phyloP scores from a whole-genome alignment of 2,113 vertebrate species.

The Ailurus styani region DNA sequence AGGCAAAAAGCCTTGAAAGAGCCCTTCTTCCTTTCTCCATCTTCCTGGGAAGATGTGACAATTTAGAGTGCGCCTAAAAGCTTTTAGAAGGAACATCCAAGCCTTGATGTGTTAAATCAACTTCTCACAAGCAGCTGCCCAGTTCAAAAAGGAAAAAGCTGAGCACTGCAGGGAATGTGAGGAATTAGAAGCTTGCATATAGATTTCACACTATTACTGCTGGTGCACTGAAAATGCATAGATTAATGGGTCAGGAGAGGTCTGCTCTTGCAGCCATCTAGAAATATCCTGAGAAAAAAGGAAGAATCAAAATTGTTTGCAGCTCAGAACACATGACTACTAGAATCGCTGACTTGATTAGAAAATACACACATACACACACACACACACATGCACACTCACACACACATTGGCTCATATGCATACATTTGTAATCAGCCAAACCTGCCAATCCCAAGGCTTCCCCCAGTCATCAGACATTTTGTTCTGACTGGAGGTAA shows the following conservation, averaged over 20 bases:
- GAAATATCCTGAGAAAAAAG: background rate
- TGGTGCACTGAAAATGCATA: background rate
- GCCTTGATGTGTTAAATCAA: background rate
- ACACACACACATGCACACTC: background rate
- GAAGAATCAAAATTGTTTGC: background rate
- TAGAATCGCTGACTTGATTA: background rate
- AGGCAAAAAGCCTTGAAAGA: background rate
- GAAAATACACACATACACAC: background rate
- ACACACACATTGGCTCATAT: background rate
- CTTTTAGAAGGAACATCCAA: constrained; percentile 17
- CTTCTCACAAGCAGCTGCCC: background rate
- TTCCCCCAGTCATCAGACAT: constrained; percentile 6
- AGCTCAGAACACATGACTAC: background rate
- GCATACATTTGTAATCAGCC: constrained; percentile 62
- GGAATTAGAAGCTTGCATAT: background rate
- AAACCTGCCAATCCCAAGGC: background rate
- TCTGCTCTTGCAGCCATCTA: background rate
- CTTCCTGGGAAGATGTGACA: background rate
- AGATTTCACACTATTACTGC: background rate
- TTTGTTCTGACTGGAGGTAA: constrained; percentile 40
- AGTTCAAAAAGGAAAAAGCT: background rate
- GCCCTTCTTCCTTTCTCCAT: background rate
- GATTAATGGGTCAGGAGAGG: background rate
- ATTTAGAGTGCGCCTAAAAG: background rate
- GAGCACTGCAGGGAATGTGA: background rate